Evolutionary conservation across 2,113 vertebrate genomes (phyloP), one percentile per base, ranked within the genome.

Genomic region (Dromaius novaehollandiae): DNA sequence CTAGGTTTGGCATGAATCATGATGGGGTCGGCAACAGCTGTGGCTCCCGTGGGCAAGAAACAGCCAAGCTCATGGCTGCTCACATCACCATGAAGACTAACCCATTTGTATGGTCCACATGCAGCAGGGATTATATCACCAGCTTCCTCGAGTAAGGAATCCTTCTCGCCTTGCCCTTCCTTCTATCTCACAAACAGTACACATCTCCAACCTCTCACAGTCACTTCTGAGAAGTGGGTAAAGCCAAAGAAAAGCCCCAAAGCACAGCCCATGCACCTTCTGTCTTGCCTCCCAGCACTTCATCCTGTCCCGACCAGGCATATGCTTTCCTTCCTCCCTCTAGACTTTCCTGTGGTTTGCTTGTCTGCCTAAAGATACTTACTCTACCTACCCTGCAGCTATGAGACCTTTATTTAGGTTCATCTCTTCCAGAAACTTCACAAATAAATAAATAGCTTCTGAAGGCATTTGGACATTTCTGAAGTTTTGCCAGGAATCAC

Each of bases 81-180:
- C 99, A 99, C 97, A 99, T 99, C 96, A 99, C 99, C 96, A 99
- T 99, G 99, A 99, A 99, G 97, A 99, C 99, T 53, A 99, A 99
- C 97, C 99, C 99, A 0, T 99, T 99, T 34, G 99, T 99, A 71
- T 99, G 99, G 99, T 99, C 99, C 0, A 99, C 99, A 2, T 99
- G 99, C 96, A 99, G 99, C 98, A 98, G 99, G 4, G 99, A 99
- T 96, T 99, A 99, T 97, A 99, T 99, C 98, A 99, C 99, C 98
- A 99, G 99, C 98, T 99, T 99, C 97, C 98, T 99, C 93, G 99
- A 99, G 99, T 99, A 98, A 99, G 99, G 60, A 68, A 46, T 25
- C 58, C 64, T 13, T 19, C 56, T 55, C 76, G 64, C 61, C 40
- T 46, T 64, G 24, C 78, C 77, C 22, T 70, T 15, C 1, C 75